A percentile compares a stretch with the other conserved stretches of the same genome.
Evolutionary conservation across 2,797 vertebrate species (phyloP).

Genomic region (Clangula hyemalis): DNA sequence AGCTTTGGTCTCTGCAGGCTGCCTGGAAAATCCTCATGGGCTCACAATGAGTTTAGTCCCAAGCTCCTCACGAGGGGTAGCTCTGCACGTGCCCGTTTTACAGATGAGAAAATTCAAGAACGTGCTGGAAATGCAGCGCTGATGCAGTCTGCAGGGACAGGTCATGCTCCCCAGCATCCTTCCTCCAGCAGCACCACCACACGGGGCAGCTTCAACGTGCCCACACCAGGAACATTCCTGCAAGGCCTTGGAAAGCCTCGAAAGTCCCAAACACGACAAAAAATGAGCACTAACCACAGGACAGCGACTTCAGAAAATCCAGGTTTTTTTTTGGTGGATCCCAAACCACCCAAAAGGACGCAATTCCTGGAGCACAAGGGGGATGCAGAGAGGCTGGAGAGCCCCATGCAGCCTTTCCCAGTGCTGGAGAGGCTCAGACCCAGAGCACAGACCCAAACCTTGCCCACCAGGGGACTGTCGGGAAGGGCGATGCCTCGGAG

Average conservation of each 20-base stretch:
- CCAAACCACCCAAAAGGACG: neutral
- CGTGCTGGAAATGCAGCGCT: neutral
- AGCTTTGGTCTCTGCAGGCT: too few species aligned
- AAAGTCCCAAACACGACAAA: neutral
- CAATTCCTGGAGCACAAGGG: neutral
- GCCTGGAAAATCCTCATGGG: neutral
- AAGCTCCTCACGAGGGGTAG: neutral
- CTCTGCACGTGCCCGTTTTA: neutral
- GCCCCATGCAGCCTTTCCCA: fast-evolving
- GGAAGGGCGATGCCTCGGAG: fast-evolving
- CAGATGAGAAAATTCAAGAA: neutral
- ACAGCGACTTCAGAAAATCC: fast-evolving
- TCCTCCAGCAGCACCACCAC: neutral
- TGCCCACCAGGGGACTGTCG: fast-evolving
- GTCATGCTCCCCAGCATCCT: neutral
- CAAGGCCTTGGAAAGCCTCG: neutral
- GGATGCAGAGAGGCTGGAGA: neutral
- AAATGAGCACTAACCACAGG: neutral
- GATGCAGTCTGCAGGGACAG: neutral
- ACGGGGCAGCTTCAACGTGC: neutral
- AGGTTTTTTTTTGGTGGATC: fast-evolving
- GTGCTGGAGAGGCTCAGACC: neutral
- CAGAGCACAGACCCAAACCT: neutral
- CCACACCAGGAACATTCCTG: neutral
- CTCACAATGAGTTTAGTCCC: neutral